Percentiles rank a stretch among this genome's conserved stretches.
These are phyloP conservation scores for Glyptemys insculpta DNA, from an alignment of 2,797 vertebrate species.

Conservation along the genomic window DNA sequence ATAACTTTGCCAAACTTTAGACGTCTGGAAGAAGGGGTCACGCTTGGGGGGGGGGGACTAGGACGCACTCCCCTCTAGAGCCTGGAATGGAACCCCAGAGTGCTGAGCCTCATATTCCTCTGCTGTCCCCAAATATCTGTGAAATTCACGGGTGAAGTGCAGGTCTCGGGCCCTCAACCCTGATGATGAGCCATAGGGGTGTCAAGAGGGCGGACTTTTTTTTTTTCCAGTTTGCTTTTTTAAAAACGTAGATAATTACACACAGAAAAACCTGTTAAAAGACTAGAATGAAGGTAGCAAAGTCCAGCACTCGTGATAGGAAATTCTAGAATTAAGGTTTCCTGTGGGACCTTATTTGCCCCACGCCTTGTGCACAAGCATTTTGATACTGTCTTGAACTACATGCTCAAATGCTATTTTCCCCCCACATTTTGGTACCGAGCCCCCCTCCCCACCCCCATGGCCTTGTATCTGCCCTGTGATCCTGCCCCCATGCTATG, in stretches of 20 bases:
- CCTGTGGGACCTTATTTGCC: neutral
- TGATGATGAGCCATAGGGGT: neutral
- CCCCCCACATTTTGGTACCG: neutral
- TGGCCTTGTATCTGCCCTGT: neutral
- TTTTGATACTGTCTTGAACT: neutral
- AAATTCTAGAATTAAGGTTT: neutral
- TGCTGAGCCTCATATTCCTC: neutral
- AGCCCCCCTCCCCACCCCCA: neutral
- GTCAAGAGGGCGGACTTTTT: neutral
- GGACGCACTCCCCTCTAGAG: too few species aligned
- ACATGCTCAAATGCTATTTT: neutral
- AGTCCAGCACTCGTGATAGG: neutral
- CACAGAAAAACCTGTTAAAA: too few species aligned
- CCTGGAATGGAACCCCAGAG: too few species aligned
- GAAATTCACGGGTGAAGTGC: neutral
- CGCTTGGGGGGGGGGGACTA: neutral
- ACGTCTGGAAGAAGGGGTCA: neutral
- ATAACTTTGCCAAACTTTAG: too few species aligned
- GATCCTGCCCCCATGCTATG: neutral
- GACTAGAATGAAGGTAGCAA: neutral
- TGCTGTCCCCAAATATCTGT: neutral
- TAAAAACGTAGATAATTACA: too few species aligned
- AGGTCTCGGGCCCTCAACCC: neutral
- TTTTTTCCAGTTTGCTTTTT: too few species aligned
- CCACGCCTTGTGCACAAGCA: neutral